A percentile compares a stretch with the other conserved stretches of the same genome.
These are phyloP conservation scores for Drosophila pegasa DNA, from an alignment of 2,888 invertebrate species.

Conservation along the genomic window DNA sequence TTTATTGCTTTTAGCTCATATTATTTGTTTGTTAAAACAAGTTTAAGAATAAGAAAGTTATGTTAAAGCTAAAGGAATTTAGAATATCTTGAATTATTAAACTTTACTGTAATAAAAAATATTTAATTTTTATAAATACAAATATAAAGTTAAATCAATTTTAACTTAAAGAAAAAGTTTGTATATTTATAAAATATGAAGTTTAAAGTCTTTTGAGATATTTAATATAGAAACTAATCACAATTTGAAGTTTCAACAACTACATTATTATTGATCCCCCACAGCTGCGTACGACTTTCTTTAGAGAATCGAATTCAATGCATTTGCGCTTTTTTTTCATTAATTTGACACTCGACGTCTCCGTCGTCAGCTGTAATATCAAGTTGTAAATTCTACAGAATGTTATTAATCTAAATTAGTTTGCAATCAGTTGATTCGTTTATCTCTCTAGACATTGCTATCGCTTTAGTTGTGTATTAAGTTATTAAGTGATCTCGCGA, in stretches of 20 bases:
- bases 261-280: neutral
- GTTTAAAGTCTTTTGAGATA: neutral
- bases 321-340: neutral
- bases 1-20: no score
- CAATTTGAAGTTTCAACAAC: no score
- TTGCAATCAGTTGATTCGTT: constrained; percentile 4
- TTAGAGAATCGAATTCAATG: no score
- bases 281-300: neutral
- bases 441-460: neutral
- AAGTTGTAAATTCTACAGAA: neutral
- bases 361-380: neutral
- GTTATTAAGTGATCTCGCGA: constrained; percentile 13
- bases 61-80: no score
- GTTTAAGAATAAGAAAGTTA: no score
- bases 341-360: neutral
- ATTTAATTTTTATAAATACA: neutral
- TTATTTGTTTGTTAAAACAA: no score
- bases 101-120: no score
- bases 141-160: neutral
- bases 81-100: no score
- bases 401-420: constrained; percentile 15
- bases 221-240: neutral
- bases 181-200: neutral
- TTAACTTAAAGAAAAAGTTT: neutral
- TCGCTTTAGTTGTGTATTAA: constrained; percentile 5